Percentiles rank a stretch among this genome's conserved stretches.
Evolutionary conservation across 92 coral and sea anemone species (phyloP).

Genomic region (Epizoanthus ramosus): DNA sequence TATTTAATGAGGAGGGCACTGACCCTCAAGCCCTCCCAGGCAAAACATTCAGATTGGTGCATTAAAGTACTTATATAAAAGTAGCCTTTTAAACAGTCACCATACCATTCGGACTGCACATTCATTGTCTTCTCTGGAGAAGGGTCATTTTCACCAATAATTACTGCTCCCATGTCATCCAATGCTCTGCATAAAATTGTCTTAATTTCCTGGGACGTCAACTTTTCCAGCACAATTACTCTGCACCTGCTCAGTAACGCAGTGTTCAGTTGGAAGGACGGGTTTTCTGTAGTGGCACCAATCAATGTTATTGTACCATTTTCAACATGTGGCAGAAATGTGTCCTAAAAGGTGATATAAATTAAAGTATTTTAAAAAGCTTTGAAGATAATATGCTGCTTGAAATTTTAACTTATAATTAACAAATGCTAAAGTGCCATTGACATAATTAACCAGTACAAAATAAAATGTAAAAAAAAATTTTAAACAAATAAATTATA

Average conservation of each 20-base stretch:
- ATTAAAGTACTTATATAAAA: neutral
- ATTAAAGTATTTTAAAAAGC: no score
- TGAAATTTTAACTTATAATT: no score
- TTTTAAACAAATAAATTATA: no score
- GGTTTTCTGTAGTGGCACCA: constrained; percentile 99
- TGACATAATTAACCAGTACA: no score
- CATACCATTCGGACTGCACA: constrained; percentile 33
- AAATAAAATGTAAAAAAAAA: no score
- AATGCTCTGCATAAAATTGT: constrained; percentile 69
- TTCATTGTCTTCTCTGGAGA: neutral
- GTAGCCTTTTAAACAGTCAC: neutral
- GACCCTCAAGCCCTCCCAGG: no score
- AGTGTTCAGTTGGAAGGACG: constrained; percentile 95
- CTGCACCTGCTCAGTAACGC: constrained; percentile 94
- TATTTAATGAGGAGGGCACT: no score
- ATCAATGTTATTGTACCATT: constrained; percentile 95
- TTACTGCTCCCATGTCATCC: constrained; percentile 62
- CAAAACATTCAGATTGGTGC: no score
- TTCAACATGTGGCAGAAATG: constrained; percentile 98
- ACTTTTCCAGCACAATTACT: constrained; percentile 92
- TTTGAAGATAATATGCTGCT: no score
- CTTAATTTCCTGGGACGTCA: constrained; percentile 74
- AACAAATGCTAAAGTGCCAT: no score
- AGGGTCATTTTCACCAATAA: constrained; percentile 41
- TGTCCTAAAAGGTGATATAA: constrained; percentile 61